Base-by-base conservation (phyloP, 2,888 invertebrate species). In the Rhamphomyia laevipes region DNA sequence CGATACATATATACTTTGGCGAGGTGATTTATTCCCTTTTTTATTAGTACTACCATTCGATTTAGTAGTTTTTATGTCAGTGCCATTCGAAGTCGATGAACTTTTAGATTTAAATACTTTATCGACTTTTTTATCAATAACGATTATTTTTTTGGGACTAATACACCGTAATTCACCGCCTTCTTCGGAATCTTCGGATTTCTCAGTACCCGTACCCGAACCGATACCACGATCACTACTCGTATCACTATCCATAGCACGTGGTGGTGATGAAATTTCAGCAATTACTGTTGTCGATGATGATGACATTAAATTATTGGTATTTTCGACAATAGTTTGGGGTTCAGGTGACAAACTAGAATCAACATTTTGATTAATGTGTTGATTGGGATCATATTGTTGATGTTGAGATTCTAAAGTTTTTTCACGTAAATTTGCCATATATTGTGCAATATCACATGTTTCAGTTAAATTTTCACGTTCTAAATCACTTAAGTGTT, bases 1-100 rank as follows among this genome's bases (percentile, higher is more conserved):
- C 0, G 79, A 79, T 50, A 78, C 75, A 56, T 78, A 77, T 27
- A 78, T 75, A 44, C 76, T 77, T 51, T 76, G 75, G 9, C 77
- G 72, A 12, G 77, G 75, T 3, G 77, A 77, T 48, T 65, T 61
- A 33, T 55, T 58, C 6, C 54, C 53, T 50, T 65, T 67, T 47
- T 55, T 56, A 48, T 54, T 55, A 9, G 52, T 54, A 44, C 55
- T 56, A 31, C 56, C 54, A 33, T 56, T 56, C 42, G 52, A 52
- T 33, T 47, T 40, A 41, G 46, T 46, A 18, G 31, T 16, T 33
- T 42, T 47, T 23, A 53, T 52, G 40, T 60, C 58, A 41, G 56
- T 57, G 23, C 55, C 57, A 43, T 57, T 56, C 18, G 57, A 12
- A 17, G 41, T 4, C 5, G 45, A 47, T 52, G 17, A 48, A 17